These are phyloP conservation scores for Rotaria socialis DNA, from an alignment of 2,888 invertebrate genomes.

Conservation along the genomic window DNA sequence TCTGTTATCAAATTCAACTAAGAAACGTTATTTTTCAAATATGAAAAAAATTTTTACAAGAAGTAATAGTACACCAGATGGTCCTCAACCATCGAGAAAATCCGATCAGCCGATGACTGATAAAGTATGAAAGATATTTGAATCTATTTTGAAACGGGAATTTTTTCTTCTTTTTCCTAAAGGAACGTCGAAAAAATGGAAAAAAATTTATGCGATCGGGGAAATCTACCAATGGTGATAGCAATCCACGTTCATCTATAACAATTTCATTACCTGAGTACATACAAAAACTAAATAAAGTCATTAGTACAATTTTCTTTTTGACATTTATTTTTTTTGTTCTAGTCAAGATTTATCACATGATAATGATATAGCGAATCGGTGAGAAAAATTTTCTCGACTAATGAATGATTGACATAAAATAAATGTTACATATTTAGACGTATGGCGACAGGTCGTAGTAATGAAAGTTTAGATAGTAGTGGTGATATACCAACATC, in stretches of 20 bases:
- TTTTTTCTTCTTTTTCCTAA: background rate
- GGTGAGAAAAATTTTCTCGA: background rate
- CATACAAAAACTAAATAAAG: background rate
- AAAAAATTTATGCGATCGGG: background rate
- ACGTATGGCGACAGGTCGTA: background rate
- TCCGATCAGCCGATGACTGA: background rate
- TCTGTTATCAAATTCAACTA: conserved; percentile 6
- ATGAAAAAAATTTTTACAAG: conserved; percentile 20
- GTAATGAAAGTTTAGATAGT: conserved; percentile 23
- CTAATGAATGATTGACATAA: too few species aligned
- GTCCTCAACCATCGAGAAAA: background rate
- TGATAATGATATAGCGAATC: background rate
- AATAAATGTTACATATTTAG: background rate
- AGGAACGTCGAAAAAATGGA: conserved; percentile 30
- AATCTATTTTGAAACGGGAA: background rate
- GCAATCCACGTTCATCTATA: background rate
- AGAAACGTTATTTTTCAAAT: conserved; percentile 21
- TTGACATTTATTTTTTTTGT: background rate
- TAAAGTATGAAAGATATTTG: background rate
- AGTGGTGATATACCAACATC: conserved; percentile 11
- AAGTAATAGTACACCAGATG: conserved; percentile 29
- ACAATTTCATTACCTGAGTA: background rate
- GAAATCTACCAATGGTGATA: background rate
- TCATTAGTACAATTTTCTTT: background rate
- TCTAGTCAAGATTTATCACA: background rate